Conservation (phyloP, 2,888 invertebrate species). For the Papilio protenor region DNA sequence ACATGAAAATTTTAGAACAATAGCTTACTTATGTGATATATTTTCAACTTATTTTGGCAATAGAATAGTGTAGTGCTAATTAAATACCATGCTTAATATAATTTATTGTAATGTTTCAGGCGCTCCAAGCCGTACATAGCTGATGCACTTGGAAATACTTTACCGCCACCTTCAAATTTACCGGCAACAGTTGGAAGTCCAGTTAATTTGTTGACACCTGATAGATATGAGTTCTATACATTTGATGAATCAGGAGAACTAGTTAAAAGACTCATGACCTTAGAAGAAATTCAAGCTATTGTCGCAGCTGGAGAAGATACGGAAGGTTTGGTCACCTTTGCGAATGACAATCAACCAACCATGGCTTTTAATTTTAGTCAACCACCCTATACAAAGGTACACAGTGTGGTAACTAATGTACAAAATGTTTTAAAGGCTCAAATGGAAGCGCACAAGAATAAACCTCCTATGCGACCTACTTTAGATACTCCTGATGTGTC, state of each 20-base stretch:
- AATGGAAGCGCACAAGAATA: constrained; percentile 86
- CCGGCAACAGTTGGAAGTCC: constrained; percentile 90
- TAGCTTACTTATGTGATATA: neutral
- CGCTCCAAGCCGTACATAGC: constrained; percentile 85
- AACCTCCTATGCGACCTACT: constrained; percentile 72
- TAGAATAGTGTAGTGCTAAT: neutral
- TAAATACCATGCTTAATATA: constrained; percentile 11
- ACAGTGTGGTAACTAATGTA: constrained; percentile 92
- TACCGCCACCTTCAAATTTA: constrained; percentile 85
- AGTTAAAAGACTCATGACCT: constrained; percentile 92
- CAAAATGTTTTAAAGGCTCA: constrained; percentile 93
- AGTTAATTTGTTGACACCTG: constrained; percentile 90
- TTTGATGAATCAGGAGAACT: constrained; percentile 93
- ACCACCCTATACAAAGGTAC: constrained; percentile 87
- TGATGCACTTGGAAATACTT: constrained; percentile 87
- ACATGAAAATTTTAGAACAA: too few species aligned
- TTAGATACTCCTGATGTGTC: constrained; percentile 90
- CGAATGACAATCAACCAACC: constrained; percentile 78
- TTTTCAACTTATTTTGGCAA: neutral
- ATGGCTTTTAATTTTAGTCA: constrained; percentile 79
- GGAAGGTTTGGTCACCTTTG: constrained; percentile 81
- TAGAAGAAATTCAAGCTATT: constrained; percentile 93
- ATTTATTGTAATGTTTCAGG: constrained; percentile 61
- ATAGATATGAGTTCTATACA: constrained; percentile 94
- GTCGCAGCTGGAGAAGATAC: constrained; percentile 92